phyloP scores from a whole-genome alignment of 2,888 invertebrate genomes.

The Agrotis clavis region DNA sequence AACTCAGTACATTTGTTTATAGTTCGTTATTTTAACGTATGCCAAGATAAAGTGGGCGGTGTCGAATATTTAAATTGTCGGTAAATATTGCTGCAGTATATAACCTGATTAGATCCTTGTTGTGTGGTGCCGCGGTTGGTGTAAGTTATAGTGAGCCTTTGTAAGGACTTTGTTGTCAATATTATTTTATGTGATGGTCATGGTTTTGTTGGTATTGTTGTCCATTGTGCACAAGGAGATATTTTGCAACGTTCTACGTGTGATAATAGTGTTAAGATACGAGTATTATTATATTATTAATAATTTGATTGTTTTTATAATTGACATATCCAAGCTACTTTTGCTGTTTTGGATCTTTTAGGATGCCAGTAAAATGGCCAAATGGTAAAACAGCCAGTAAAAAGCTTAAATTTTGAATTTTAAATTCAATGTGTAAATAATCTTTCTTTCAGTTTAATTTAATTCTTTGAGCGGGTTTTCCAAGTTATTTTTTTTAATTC shows the following conservation, averaged over 20 bases:
- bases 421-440: background rate
- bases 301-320: background rate
- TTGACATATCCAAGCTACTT: too few species aligned
- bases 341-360: too few species aligned
- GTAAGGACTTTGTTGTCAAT: constrained; percentile 49
- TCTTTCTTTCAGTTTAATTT: background rate
- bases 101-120: constrained; percentile 62
- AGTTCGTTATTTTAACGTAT: constrained; percentile 23
- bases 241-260: background rate
- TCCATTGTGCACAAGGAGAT: constrained; percentile 25
- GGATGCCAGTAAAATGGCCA: too few species aligned
- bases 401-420: background rate
- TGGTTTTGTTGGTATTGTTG: constrained; percentile 29
- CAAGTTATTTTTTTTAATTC: background rate
- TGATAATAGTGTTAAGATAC: background rate
- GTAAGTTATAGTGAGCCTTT: constrained; percentile 49
- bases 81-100: constrained; percentile 66
- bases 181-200: constrained; percentile 48
- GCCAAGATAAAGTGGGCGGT: constrained; percentile 34
- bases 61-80: constrained; percentile 65
- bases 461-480: background rate
- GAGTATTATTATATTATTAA: too few species aligned
- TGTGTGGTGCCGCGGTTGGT: constrained; percentile 50
- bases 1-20: constrained; percentile 27
- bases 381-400: too few species aligned